Base-by-base conservation (phyloP, 2,888 invertebrate genomes). In the Polydrusus cervinus region DNA sequence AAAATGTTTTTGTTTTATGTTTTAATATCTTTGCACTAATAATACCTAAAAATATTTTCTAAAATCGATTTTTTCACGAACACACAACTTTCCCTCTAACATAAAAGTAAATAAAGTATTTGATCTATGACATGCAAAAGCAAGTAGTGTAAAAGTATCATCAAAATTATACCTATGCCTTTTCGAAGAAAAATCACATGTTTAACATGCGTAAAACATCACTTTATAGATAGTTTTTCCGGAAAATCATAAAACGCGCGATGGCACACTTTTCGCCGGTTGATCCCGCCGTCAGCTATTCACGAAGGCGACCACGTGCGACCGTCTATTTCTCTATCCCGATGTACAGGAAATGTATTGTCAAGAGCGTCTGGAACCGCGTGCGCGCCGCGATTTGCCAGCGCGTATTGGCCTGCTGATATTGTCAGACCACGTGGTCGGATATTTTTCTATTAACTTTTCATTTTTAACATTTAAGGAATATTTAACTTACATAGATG, bases 321-420 rank as follows among this genome's bases (percentile, higher is more conserved):
- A 71, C 55, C 65, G 72, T 65, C 72, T 65, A 57, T 55, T 38
- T 73, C 61, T 30, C 60, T 57, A 60, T 73, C 73, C 55, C 61
- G 67, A 73, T 67, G 47, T 72, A 45, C 73, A 61, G 73, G 67
- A 57, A 73, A 61, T 66, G 61, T 73, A 55, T 66, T 72, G 71
- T 53, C 57, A 70, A 25, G 65, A 51, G 55, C 1, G 65, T 64
- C 49, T 25, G 47, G 45, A 69, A 34, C 49, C 45, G 61, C 30
- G 69, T 61, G 69, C 61, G 49, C 60, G n/a, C 34, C 16, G n/a
- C 13, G 14, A 40, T 16, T 20, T 55, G 18, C 67, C 61, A 18
- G 53, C 64, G 14, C 49, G 62, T 60, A 66, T 64, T 70, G 40
- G 70, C 53, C 53, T 16, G n/a, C 40, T 40, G 62, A 40, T 16